phyloP scores from a whole-genome alignment of 2,888 invertebrate genomes.

The Monoplex corrugatus region DNA sequence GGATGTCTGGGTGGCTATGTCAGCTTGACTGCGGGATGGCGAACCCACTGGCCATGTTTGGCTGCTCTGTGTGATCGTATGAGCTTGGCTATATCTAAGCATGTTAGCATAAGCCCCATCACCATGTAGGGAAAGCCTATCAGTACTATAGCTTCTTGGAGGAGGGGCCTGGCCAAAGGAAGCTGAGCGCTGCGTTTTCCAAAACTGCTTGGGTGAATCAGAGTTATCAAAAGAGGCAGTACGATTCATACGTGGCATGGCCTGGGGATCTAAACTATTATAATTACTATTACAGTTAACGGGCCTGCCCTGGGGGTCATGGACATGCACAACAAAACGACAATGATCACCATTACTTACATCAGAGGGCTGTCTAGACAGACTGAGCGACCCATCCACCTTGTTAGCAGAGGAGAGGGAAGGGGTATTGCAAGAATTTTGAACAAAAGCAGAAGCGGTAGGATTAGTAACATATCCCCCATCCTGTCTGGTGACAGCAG shows the following conservation, averaged over 20 bases:
- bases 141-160: not conserved
- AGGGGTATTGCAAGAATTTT: constrained; percentile 30
- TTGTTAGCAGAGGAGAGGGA: constrained; percentile 45
- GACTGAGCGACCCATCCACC: constrained; percentile 38
- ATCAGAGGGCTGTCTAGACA: constrained; percentile 28
- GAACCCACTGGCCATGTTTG: constrained; percentile 41
- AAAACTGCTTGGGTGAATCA: not conserved
- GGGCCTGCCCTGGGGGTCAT: constrained; percentile 32
- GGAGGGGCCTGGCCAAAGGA: constrained; percentile 51
- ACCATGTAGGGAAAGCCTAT: constrained; percentile 47
- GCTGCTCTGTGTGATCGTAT: constrained; percentile 29
- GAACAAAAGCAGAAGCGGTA: constrained; percentile 44
- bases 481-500: not conserved
- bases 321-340: constrained; percentile 40
- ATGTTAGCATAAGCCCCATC: constrained; percentile 43
- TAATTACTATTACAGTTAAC: not conserved
- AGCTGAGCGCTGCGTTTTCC: constrained; percentile 51
- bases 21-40: constrained; percentile 46
- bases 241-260: constrained; percentile 38
- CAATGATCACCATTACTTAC: constrained; percentile 48
- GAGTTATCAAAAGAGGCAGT: constrained; percentile 51
- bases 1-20: constrained; percentile 57
- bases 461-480: constrained; percentile 33
- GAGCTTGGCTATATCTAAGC: constrained; percentile 36
- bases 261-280: not conserved